Evolutionary conservation across 2,113 vertebrate genomes (phyloP).

Genomic region (Erythrolamprus reginae): DNA sequence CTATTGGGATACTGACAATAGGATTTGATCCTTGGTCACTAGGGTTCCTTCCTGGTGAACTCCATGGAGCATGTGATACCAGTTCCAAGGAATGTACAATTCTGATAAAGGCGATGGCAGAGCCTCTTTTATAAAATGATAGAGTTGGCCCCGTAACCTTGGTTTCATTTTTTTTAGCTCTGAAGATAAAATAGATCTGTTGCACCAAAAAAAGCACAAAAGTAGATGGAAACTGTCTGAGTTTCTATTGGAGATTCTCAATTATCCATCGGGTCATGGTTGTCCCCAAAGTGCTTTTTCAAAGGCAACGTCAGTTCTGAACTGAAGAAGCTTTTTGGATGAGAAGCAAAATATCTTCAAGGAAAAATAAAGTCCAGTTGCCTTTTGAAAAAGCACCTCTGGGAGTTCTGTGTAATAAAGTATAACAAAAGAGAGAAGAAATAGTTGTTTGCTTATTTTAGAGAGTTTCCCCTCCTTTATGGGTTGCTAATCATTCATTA

Average conservation of each 20-base stretch:
- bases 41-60: background rate
- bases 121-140: background rate
- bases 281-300: too few species aligned
- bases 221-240: background rate
- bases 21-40: background rate
- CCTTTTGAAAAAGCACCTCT: too few species aligned
- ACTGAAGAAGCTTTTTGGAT: too few species aligned
- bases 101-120: background rate
- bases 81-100: background rate
- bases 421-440: background rate
- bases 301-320: too few species aligned
- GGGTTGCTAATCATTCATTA: constrained; percentile 2
- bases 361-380: too few species aligned
- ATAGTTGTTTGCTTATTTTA: background rate
- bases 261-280: too few species aligned
- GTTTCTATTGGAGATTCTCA: too few species aligned
- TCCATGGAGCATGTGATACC: background rate
- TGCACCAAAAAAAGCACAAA: background rate
- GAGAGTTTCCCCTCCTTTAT: background rate
- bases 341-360: too few species aligned
- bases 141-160: background rate
- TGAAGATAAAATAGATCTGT: background rate
- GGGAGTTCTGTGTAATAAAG: background rate
- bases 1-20: too few species aligned
- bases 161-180: background rate